These are phyloP conservation scores for Brachionus rubens DNA, from an alignment of 1,140 invertebrate genomes.

Conservation along the genomic window DNA sequence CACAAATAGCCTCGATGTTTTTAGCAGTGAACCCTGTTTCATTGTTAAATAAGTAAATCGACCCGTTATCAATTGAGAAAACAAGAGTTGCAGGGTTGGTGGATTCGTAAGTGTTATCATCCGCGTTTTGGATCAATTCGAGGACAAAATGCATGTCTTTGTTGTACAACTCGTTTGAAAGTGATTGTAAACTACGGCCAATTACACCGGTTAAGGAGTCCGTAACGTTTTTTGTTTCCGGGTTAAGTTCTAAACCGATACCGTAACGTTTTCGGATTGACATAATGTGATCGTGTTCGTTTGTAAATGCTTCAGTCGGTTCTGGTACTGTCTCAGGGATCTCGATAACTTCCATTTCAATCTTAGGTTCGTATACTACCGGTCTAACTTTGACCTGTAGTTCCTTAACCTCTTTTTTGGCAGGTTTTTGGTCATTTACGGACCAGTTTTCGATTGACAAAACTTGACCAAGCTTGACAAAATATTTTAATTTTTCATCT, in stretches of 20 bases:
- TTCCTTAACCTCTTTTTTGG: no score
- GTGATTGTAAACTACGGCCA: slow-evolving; percentile 49
- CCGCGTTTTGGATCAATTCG: slow-evolving; percentile 59
- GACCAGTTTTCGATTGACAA: slow-evolving; percentile 5
- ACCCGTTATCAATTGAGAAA: slow-evolving; percentile 53
- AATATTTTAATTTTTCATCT: neutral
- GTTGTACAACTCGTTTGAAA: slow-evolving; percentile 60
- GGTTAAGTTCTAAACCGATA: slow-evolving; percentile 47
- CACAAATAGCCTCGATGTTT: slow-evolving; percentile 59
- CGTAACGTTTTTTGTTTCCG: slow-evolving; percentile 43
- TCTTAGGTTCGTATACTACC: neutral
- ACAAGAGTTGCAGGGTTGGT: slow-evolving; percentile 51
- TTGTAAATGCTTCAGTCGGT: no score
- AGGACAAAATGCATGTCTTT: slow-evolving; percentile 61
- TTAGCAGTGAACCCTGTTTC: slow-evolving; percentile 57
- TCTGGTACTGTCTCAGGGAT: neutral
- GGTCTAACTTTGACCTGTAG: no score
- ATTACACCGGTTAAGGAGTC: slow-evolving; percentile 47
- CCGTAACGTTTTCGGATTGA: slow-evolving; percentile 49
- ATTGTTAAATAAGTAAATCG: slow-evolving; percentile 57
- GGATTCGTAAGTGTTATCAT: slow-evolving; percentile 57
- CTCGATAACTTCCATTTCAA: no score
- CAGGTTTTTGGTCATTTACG: neutral
- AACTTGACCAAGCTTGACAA: neutral
- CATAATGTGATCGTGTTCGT: slow-evolving; percentile 35